Evolutionary conservation across 1,140 invertebrate species (phyloP), one percentile per base, ranked within the genome.

Genomic region (Macrobrachium nipponense): DNA sequence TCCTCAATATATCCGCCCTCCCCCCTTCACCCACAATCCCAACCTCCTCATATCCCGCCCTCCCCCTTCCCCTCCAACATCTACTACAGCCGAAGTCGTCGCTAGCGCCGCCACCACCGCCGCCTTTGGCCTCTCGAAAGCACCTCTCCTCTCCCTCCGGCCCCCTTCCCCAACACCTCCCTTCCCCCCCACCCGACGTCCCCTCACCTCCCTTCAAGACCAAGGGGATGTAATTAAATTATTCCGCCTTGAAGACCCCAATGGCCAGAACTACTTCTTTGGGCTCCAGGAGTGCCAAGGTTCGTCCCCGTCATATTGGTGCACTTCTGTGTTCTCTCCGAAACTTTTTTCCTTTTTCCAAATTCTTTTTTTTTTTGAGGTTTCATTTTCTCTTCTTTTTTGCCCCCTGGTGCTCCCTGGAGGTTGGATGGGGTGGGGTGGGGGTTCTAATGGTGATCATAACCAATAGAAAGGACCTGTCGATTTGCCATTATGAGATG

Each of bases 291-390:
- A 51, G 51, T 51, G 51, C 51, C 51, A 51, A 51, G 64, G n/a
- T 68, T 68, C 64, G 64, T 68, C n/a, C 23, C 23, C 64, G 64
- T 68, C n/a, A 20, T 68, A 20, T 20, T 27, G 64, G n/a, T 68
- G n/a, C 23, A 20, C 23, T 68, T 68, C 23, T 68, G n/a, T 20
- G n/a, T 27, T 27, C n/a, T 68, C 23, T 68, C 64, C 23, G 8
- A 20, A 68, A 68, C 64, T 68, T 27, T 68, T n/a, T 68, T 27
- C 15, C 8, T 68, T 27, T 68, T 27, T 68, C 64, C 15, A 10
- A 20, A n/a, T 68, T 27, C 11, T 15, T 4, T 27, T 68, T 27
- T 68, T 51, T 12, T 51, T 51, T 6, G 0, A 2, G 27, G 27
- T 12, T 51, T 12, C 51, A 10, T 51, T 51, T 51, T 51, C 15